phyloP scores from a whole-genome alignment of 2,888 invertebrate genomes.

The Agriopis aurantiaria region DNA sequence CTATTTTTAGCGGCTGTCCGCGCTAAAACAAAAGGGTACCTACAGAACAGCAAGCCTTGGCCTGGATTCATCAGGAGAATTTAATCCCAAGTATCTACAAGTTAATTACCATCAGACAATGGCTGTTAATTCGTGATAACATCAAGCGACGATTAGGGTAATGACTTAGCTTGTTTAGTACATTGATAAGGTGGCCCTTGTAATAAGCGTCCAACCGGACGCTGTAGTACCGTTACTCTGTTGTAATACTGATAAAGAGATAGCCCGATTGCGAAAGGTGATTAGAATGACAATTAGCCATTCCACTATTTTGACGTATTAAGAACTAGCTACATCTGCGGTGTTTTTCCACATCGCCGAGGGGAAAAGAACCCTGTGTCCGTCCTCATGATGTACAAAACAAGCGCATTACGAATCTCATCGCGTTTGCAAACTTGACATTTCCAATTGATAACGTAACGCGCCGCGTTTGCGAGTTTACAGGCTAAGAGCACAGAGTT shows the following conservation, averaged over 20 bases:
- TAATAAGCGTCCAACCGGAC: conserved; percentile 28
- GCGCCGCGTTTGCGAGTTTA: too few relatives aligned
- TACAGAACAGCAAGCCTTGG: conserved; percentile 39
- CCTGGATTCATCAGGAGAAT: conserved; percentile 35
- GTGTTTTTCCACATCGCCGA: too few relatives aligned
- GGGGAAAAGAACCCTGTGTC: too few relatives aligned
- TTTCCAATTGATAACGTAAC: too few relatives aligned
- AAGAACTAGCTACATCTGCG: too few relatives aligned
- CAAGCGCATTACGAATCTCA: too few relatives aligned
- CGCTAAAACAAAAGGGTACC: conserved; percentile 33
- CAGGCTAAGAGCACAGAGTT: too few relatives aligned
- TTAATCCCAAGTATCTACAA: conserved; percentile 39
- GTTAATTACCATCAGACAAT: conserved; percentile 53
- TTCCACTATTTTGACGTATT: too few relatives aligned
- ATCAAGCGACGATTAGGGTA: conserved; percentile 50
- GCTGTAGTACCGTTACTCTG: conserved; percentile 19
- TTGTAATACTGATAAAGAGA: conserved; percentile 12
- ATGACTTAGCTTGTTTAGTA: conserved; percentile 44
- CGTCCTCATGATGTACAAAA: too few relatives aligned
- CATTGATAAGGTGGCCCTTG: conserved; percentile 42
- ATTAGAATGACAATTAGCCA: too few relatives aligned
- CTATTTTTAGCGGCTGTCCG: conserved; percentile 29
- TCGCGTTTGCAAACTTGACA: too few relatives aligned
- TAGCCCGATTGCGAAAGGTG: not conserved
- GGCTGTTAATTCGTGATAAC: conserved; percentile 48